A percentile compares a stretch with the other conserved stretches of the same genome.
Evolutionary conservation across 1,140 invertebrate genomes (phyloP).

Genomic region (Atta cephalotes): DNA sequence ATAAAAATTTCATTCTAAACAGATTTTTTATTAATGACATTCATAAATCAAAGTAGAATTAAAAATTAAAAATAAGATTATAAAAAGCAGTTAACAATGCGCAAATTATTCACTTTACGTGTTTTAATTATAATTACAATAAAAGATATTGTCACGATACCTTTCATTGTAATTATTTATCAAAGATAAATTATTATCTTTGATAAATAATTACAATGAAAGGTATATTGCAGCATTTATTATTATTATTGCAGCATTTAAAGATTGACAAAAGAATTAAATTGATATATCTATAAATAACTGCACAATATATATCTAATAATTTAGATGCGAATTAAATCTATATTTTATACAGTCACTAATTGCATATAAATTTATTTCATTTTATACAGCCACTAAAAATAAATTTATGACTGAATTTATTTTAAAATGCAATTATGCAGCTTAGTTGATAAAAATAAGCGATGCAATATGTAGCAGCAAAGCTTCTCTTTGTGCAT

Average conservation of each 20-base stretch:
- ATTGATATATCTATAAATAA: background rate
- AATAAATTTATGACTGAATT: constrained; percentile 14
- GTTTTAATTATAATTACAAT: too few species aligned
- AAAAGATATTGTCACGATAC: too few species aligned
- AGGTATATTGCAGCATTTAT: background rate
- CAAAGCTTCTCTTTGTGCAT: background rate
- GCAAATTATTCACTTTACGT: too few species aligned
- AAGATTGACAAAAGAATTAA: background rate
- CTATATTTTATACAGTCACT: background rate
- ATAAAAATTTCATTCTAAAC: constrained; percentile 15
- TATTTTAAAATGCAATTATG: constrained; percentile 11
- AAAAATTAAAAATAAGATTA: too few species aligned
- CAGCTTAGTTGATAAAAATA: constrained; percentile 30
- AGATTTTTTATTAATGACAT: background rate
- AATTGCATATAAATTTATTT: constrained; percentile 27
- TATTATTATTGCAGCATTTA: background rate
- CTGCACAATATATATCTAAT: background rate
- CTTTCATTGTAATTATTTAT: background rate
- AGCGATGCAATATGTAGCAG: background rate
- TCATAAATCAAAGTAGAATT: background rate
- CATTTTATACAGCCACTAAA: background rate
- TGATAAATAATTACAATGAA: too few species aligned
- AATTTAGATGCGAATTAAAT: constrained; percentile 9
- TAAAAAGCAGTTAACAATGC: too few species aligned
- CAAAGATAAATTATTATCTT: background rate